phyloP scores from a whole-genome alignment of 37 sponge, comb jelly and placozoan genomes.

The Halisarca cf. caerulea region DNA sequence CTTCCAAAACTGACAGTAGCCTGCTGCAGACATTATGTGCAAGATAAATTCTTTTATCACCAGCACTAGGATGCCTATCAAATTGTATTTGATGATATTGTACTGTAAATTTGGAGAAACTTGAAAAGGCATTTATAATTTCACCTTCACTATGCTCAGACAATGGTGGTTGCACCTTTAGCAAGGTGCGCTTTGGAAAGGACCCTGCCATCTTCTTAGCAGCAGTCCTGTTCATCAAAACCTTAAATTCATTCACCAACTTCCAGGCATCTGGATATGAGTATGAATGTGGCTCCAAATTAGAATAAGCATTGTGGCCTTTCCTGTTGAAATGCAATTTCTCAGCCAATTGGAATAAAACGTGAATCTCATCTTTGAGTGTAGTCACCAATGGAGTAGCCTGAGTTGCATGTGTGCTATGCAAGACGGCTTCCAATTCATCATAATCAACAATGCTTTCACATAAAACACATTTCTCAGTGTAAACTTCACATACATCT shows the following conservation, averaged over 20 bases:
- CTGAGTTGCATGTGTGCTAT: neutral
- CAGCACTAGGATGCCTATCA: no score
- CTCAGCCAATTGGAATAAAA: neutral
- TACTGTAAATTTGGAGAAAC: neutral
- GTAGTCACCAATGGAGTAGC: neutral
- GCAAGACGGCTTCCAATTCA: neutral
- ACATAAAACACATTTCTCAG: no score
- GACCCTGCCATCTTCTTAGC: slow-evolving; percentile 21
- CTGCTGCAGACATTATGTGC: no score
- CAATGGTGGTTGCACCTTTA: slow-evolving; percentile 5
- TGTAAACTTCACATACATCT: no score
- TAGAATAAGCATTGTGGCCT: slow-evolving; percentile 1
- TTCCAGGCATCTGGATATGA: slow-evolving; percentile 44
- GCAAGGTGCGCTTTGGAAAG: slow-evolving; percentile 21
- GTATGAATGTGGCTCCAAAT: neutral
- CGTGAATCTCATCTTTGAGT: neutral
- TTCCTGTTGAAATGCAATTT: neutral
- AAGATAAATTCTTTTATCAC: no score
- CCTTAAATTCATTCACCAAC: slow-evolving; percentile 65
- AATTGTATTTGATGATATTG: no score
- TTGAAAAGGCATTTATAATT: neutral
- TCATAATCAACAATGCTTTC: neutral
- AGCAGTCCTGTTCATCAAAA: slow-evolving; percentile 55
- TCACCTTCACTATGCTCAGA: neutral
- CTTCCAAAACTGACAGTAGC: no score